Conservation (phyloP, 2,113 vertebrate species). For the Brachyhypopomus gauderio region DNA sequence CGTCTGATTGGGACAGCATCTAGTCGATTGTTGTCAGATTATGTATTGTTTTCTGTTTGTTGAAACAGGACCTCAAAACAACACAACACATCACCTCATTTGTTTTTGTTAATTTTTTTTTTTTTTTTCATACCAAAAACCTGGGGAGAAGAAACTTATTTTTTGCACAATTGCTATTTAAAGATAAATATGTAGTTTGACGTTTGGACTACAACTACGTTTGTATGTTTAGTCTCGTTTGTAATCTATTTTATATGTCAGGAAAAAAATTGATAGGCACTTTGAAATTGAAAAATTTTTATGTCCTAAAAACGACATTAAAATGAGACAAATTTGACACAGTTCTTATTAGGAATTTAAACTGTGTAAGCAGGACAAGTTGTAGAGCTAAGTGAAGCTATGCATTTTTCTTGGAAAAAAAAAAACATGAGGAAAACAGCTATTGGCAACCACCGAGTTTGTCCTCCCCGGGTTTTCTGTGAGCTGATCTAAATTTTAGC, state of each 20-base stretch:
- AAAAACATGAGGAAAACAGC: conserved; percentile 58
- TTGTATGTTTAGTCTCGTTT: neutral
- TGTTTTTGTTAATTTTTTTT: conserved; percentile 63
- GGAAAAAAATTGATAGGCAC: conserved; percentile 16
- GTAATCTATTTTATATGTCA: neutral
- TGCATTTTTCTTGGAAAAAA: conserved; percentile 25
- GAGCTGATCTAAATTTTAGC: conserved; percentile 84
- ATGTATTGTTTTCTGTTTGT: conserved; percentile 82
- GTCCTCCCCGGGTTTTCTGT: conserved; percentile 81
- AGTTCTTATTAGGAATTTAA: neutral
- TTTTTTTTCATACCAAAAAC: conserved; percentile 77
- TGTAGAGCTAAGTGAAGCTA: conserved; percentile 5
- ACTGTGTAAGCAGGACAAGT: conserved; percentile 24
- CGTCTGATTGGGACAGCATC: conserved; percentile 66
- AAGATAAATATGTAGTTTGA: conserved; percentile 18
- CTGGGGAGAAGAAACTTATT: conserved; percentile 79
- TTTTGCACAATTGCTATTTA: conserved; percentile 72
- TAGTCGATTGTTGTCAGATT: conserved; percentile 72
- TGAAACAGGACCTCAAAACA: conserved; percentile 82
- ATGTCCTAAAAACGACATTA: neutral
- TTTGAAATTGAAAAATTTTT: neutral
- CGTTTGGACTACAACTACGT: neutral
- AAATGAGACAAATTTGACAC: neutral
- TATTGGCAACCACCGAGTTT: conserved; percentile 73
- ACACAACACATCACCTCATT: conserved; percentile 87